A percentile compares a stretch with the other conserved stretches of the same genome.
Conservation (phyloP, 2,888 invertebrate species). For the Celastrina argiolus region DNA sequence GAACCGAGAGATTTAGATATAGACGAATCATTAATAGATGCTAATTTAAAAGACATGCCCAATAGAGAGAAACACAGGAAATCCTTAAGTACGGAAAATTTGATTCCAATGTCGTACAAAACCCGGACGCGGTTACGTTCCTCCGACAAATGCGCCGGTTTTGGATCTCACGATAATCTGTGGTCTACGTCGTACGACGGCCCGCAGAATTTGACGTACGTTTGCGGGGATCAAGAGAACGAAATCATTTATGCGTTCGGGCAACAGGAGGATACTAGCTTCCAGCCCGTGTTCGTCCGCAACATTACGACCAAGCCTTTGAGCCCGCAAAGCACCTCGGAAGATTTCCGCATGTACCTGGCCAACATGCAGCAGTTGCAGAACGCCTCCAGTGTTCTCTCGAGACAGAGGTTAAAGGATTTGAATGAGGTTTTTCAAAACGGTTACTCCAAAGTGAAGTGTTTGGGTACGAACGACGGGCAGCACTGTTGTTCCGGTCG, state of each 20-base stretch:
- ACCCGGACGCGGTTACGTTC: slow-evolving; percentile 54
- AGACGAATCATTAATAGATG: slow-evolving; percentile 59
- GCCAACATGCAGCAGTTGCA: slow-evolving; percentile 85
- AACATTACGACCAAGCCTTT: slow-evolving; percentile 81
- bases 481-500: slow-evolving; percentile 58
- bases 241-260: slow-evolving; percentile 73
- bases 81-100: slow-evolving; percentile 80
- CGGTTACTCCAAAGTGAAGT: slow-evolving; percentile 69
- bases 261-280: slow-evolving; percentile 57
- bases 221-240: slow-evolving; percentile 70
- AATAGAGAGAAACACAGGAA: slow-evolving; percentile 71
- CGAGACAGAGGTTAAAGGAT: slow-evolving; percentile 79
- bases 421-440: slow-evolving; percentile 78
- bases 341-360: slow-evolving; percentile 83
- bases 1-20: slow-evolving; percentile 70
- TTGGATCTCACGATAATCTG: slow-evolving; percentile 73
- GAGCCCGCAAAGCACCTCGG: slow-evolving; percentile 81
- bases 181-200: slow-evolving; percentile 69
- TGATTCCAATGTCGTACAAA: slow-evolving; percentile 73
- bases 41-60: slow-evolving; percentile 56
- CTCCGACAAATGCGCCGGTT: slow-evolving; percentile 52
- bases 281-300: slow-evolving; percentile 61
- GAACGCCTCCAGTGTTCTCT: slow-evolving; percentile 81
- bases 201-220: slow-evolving; percentile 62
- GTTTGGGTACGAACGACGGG: slow-evolving; percentile 49